A percentile compares a stretch with the other conserved stretches of the same genome.
Conservation (phyloP, 2,113 vertebrate species). For the Panthera tigris region DNA sequence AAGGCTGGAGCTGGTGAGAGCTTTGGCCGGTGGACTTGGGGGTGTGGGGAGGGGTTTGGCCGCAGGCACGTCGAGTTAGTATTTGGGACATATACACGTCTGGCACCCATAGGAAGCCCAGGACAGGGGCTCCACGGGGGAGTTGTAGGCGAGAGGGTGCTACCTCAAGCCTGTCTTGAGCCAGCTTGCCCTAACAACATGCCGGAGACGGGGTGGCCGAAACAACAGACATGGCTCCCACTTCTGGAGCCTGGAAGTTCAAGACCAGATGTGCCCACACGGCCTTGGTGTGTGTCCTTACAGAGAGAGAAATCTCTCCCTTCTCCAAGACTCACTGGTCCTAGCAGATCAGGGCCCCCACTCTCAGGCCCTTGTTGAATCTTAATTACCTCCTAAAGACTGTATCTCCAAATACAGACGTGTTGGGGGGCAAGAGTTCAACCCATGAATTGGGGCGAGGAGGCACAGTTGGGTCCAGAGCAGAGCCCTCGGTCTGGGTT, state of each 20-base stretch:
- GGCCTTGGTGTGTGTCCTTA: background rate
- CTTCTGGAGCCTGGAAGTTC: background rate
- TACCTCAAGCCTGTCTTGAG: background rate
- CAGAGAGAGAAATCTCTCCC: background rate
- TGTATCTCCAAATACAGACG: background rate
- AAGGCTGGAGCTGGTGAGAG: background rate
- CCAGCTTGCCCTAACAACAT: background rate
- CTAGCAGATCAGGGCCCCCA: background rate
- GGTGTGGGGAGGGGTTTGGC: background rate
- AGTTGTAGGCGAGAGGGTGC: background rate
- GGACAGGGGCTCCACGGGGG: background rate
- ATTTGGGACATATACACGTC: accelerated
- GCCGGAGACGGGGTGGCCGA: too few species aligned
- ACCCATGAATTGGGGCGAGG: background rate
- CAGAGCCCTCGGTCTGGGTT: background rate
- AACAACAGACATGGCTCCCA: background rate
- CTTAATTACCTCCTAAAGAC: background rate
- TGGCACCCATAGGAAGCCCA: background rate
- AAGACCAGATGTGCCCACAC: background rate
- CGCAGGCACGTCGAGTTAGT: background rate
- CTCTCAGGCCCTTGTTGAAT: background rate
- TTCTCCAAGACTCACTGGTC: background rate
- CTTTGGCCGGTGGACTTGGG: accelerated
- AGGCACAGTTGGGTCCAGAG: background rate
- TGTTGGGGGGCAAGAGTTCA: background rate